Evolutionary conservation across 2,888 invertebrate genomes (phyloP).

Genomic region (Palloptera scutellata): DNA sequence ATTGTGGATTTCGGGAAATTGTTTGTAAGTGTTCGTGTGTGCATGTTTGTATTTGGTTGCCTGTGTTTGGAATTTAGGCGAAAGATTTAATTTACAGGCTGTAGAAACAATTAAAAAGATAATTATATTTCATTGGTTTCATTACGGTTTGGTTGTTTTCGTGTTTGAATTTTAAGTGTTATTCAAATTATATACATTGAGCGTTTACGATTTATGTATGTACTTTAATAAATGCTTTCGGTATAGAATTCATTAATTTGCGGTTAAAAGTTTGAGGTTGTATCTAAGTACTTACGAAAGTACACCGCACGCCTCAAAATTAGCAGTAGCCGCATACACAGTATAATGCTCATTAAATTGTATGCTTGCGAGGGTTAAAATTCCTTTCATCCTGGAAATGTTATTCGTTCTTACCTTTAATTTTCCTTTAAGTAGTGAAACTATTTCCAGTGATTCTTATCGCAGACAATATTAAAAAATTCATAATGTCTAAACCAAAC

Average conservation of each 20-base stretch:
- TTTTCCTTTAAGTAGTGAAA: no score
- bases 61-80: neutral
- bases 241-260: neutral
- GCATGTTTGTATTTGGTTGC: neutral
- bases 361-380: no score
- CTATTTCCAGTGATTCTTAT: no score
- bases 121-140: constrained; percentile 23
- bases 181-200: neutral
- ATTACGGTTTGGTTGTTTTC: neutral
- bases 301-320: no score
- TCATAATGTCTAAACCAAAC: no score
- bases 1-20: neutral
- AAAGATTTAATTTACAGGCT: neutral
- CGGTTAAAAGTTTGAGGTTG: neutral
- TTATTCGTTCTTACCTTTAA: no score
- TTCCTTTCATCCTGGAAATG: no score
- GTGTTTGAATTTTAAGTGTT: constrained; percentile 7
- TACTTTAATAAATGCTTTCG: neutral
- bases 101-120: constrained; percentile 21
- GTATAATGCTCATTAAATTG: no score
- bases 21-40: neutral
- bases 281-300: no score
- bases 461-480: no score
- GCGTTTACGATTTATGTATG: neutral
- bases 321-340: no score